Conservation (phyloP, 2,888 invertebrate species). For the Tenthredo livida region DNA sequence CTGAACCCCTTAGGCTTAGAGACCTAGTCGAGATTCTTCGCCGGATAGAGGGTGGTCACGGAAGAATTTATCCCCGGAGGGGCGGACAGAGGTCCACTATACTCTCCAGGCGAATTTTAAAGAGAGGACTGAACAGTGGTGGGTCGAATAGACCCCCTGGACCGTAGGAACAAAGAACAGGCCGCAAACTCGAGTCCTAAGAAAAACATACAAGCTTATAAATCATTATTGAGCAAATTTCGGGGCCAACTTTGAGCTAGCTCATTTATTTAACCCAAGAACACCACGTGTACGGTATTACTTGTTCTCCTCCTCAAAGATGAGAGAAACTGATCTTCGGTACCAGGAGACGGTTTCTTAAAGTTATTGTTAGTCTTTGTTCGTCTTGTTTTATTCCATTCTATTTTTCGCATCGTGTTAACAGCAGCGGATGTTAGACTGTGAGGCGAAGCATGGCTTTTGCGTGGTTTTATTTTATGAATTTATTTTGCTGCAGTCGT, state of each 20-base stretch:
- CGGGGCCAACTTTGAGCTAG: constrained; percentile 6
- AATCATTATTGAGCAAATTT: constrained; percentile 52
- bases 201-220: constrained; percentile 58
- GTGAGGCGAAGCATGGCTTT: not conserved
- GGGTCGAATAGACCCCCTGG: constrained; percentile 64
- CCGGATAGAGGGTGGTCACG: constrained; percentile 61
- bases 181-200: constrained; percentile 60
- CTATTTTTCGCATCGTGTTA: not conserved
- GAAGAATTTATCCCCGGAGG: constrained; percentile 68
- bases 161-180: constrained; percentile 66
- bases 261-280: constrained; percentile 20
- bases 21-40: constrained; percentile 50
- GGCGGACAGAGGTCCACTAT: constrained; percentile 64
- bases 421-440: not conserved
- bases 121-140: constrained; percentile 61
- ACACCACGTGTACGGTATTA: constrained; percentile 2
- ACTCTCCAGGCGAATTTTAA: constrained; percentile 63
- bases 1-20: constrained; percentile 44
- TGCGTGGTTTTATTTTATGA: not conserved
- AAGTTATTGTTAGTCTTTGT: not conserved
- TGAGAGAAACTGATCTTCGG: not conserved
- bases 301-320: not conserved
- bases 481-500: not conserved
- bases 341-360: not conserved
- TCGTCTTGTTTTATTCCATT: not conserved